A percentile compares a stretch with the other conserved stretches of the same genome.
Evolutionary conservation across 2,888 invertebrate species (phyloP).

Genomic region (Zhuqinia jingwanae): DNA sequence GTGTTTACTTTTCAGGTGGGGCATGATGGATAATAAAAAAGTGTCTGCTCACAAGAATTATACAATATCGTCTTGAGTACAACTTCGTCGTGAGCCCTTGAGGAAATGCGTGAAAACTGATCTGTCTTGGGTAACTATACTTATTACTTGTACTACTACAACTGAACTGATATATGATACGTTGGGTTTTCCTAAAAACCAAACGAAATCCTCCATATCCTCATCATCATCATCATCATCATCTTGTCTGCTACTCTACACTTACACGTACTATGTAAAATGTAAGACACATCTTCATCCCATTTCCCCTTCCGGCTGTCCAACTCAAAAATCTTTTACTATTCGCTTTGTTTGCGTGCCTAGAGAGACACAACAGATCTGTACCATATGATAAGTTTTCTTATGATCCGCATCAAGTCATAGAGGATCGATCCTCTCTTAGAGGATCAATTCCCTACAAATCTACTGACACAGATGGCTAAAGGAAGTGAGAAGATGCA

Average conservation of each 20-base stretch:
- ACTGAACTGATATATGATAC: slow-evolving; percentile 34
- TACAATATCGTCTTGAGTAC: no score
- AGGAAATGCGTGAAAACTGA: slow-evolving; percentile 59
- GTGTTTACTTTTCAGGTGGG: background rate
- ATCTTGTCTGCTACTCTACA: background rate
- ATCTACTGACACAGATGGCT: background rate
- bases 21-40: slow-evolving; percentile 21
- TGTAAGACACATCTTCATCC: slow-evolving; percentile 66
- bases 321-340: background rate
- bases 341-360: background rate
- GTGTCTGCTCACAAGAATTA: slow-evolving; percentile 12
- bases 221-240: slow-evolving; percentile 9
- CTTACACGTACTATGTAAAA: slow-evolving; percentile 6
- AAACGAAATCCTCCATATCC: background rate
- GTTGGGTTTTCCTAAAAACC: background rate
- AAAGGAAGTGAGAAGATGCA: slow-evolving; percentile 1
- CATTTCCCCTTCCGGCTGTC: slow-evolving; percentile 68
- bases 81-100: no score
- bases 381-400: background rate
- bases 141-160: background rate
- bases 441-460: background rate
- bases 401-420: background rate
- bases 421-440: background rate
- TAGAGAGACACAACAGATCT: background rate
- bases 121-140: slow-evolving; percentile 4